Evolutionary conservation across 2,113 vertebrate genomes (phyloP).

Genomic region (Gymnogyps californianus): DNA sequence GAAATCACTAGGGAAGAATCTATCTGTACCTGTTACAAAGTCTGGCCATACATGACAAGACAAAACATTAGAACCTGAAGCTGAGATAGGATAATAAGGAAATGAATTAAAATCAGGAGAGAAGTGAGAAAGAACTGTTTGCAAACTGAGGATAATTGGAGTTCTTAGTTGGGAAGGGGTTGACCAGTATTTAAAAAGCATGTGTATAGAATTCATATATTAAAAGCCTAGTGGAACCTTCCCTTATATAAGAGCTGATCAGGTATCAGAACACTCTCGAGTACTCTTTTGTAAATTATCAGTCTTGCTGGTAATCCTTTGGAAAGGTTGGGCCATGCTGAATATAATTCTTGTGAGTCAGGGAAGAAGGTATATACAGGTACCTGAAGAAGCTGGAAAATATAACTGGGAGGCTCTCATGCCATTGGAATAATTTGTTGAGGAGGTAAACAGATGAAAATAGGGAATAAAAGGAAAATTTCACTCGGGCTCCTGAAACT

Average conservation of each 20-base stretch:
- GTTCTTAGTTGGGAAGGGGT: neutral
- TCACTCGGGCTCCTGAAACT: neutral
- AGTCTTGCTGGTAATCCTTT: neutral
- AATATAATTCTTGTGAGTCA: neutral
- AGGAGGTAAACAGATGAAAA: neutral
- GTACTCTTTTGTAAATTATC: neutral
- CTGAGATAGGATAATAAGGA: neutral
- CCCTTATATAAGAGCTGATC: neutral
- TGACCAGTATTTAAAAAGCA: neutral
- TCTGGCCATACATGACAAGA: neutral
- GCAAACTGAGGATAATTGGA: neutral
- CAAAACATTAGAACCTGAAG: neutral
- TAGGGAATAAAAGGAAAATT: neutral
- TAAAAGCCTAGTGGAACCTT: neutral
- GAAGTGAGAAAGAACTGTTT: neutral
- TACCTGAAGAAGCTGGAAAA: neutral
- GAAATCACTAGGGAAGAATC: neutral
- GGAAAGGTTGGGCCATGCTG: neutral
- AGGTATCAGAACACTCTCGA: neutral
- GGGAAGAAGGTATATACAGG: neutral
- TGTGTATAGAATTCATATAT: neutral
- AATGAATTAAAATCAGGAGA: neutral
- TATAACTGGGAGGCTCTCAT: neutral
- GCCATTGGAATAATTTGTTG: neutral
- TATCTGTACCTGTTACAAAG: neutral